These are phyloP conservation scores for Neoarius graeffei DNA, from an alignment of 2,113 vertebrate species.

Conservation along the genomic window DNA sequence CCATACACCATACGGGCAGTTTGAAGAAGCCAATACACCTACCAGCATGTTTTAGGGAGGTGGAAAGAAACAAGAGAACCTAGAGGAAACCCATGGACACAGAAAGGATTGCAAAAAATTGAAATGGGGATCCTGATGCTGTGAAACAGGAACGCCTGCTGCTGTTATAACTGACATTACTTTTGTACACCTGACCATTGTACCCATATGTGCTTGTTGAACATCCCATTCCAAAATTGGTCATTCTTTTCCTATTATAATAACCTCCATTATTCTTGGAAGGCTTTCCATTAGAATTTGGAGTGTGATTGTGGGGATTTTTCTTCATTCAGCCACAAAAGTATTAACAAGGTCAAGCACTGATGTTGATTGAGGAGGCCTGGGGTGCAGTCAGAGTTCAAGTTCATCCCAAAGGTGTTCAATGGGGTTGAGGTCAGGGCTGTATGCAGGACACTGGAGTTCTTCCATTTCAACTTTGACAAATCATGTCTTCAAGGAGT, in stretches of 20 bases:
- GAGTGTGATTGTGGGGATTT: background rate
- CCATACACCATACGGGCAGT: background rate
- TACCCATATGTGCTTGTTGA: background rate
- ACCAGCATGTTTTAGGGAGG: background rate
- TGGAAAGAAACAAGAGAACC: background rate
- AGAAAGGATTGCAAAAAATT: background rate
- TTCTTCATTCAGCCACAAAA: background rate
- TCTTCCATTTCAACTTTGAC: background rate
- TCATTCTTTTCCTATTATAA: background rate
- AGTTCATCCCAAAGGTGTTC: background rate
- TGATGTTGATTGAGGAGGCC: too few relatives aligned
- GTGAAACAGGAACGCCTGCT: background rate
- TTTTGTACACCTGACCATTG: background rate
- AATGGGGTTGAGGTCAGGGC: background rate
- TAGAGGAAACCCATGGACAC: background rate
- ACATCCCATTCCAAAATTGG: background rate
- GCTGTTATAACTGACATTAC: background rate
- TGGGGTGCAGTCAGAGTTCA: too few relatives aligned
- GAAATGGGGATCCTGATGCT: background rate
- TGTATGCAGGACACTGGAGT: background rate
- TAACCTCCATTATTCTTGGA: background rate
- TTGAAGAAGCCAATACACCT: background rate
- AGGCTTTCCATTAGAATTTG: background rate
- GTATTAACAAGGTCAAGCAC: too few relatives aligned
- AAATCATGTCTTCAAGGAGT: background rate